A percentile compares a stretch with the other conserved stretches of the same genome.
These are phyloP conservation scores for Paramacrobiotus metropolitanus DNA, from an alignment of 1,140 invertebrate genomes.

Conservation along the genomic window DNA sequence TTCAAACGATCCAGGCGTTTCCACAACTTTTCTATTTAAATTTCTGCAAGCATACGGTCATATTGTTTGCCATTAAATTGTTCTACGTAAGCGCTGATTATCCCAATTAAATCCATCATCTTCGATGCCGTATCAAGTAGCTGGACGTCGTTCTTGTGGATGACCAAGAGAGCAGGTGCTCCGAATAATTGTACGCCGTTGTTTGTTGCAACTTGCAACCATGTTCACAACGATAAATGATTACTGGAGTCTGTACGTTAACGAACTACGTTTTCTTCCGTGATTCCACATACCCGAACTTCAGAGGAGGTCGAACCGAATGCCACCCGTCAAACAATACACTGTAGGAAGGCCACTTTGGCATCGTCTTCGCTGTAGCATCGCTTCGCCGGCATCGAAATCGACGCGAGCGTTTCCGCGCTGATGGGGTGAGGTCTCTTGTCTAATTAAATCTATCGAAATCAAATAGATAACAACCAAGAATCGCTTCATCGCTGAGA, in stretches of 20 bases:
- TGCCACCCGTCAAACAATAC: conserved; percentile 90
- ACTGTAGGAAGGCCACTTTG: conserved; percentile 92
- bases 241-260: not conserved
- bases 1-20: too few relatives aligned
- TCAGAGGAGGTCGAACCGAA: conserved; percentile 99
- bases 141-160: conserved; percentile 95
- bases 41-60: too few relatives aligned
- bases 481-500: too few relatives aligned
- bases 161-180: conserved; percentile 85
- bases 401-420: conserved; percentile 81
- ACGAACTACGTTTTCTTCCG: not conserved
- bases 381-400: conserved; percentile 71
- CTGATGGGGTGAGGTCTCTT: conserved; percentile 73
- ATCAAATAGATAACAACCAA: conserved; percentile 60
- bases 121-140: conserved; percentile 90
- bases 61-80: too few relatives aligned
- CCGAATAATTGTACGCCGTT: conserved; percentile 88
- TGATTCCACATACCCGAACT: conserved; percentile 52
- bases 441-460: conserved; percentile 73
- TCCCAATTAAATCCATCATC: too few relatives aligned
- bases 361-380: conserved; percentile 82
- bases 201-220: conserved; percentile 51
- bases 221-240: conserved; percentile 10
- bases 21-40: too few relatives aligned
- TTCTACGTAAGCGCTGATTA: too few relatives aligned